Conservation (phyloP, 2,113 vertebrate genomes). For the Odontophorus gujanensis region DNA sequence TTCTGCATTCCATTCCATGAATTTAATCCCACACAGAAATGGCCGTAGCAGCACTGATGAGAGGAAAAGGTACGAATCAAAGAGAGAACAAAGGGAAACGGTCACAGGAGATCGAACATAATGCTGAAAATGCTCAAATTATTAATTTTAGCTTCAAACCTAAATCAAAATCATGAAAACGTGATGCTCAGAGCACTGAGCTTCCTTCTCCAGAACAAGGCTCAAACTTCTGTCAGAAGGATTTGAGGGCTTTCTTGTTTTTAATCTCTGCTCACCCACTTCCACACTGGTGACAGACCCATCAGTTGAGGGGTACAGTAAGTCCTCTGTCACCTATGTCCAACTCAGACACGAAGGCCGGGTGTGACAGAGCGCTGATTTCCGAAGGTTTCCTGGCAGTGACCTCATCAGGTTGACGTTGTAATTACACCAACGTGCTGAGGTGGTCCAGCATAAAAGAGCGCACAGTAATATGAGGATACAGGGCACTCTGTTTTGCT, state of each 20-base stretch:
- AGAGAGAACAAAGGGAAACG: background rate
- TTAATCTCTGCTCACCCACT: background rate
- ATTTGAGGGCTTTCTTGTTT: background rate
- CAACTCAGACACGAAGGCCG: background rate
- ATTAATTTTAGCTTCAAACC: background rate
- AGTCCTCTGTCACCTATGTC: background rate
- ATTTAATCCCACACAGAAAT: background rate
- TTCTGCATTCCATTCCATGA: background rate
- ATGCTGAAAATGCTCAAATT: background rate
- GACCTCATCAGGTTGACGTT: background rate
- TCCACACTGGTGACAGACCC: background rate
- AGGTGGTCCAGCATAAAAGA: constrained; percentile 44
- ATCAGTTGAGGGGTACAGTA: background rate
- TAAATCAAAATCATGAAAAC: background rate
- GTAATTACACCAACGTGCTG: background rate
- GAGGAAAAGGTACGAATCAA: background rate
- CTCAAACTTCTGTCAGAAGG: background rate
- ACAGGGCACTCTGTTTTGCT: constrained; percentile 25
- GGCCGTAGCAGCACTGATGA: background rate
- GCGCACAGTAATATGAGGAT: background rate
- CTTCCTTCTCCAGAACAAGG: background rate
- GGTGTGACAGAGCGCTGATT: background rate
- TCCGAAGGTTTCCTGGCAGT: background rate
- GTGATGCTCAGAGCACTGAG: background rate
- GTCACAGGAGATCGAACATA: background rate